Evolutionary conservation across 1,140 invertebrate species (phyloP).

Genomic region (Trichonephila clavata): DNA sequence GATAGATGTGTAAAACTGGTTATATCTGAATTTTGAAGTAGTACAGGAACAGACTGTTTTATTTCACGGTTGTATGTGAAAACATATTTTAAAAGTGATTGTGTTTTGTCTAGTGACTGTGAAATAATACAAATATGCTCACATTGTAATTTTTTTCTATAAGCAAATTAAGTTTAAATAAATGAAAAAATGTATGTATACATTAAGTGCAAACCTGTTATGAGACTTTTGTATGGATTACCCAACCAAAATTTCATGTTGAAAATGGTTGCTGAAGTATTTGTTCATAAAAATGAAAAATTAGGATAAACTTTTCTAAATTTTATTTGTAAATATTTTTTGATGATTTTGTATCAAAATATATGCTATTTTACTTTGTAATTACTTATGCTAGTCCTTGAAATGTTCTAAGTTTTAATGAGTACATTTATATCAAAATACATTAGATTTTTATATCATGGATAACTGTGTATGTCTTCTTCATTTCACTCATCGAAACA

Average conservation of each 20-base stretch:
- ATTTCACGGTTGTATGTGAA: constrained; percentile 46
- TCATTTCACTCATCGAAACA: background rate
- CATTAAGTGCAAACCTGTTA: constrained; percentile 16
- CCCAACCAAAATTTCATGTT: constrained; percentile 5
- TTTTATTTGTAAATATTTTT: constrained; percentile 71
- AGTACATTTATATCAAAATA: constrained; percentile 71
- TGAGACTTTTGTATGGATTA: constrained; percentile 27
- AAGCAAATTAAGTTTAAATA: background rate
- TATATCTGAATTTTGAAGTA: constrained; percentile 36
- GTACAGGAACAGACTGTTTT: background rate
- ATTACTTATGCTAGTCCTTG: constrained; percentile 54
- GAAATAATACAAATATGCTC: constrained; percentile 14
- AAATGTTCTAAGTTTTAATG: constrained; percentile 68
- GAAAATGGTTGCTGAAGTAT: constrained; percentile 4
- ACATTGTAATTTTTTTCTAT: background rate
- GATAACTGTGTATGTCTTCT: background rate
- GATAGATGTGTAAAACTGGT: background rate
- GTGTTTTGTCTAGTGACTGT: background rate
- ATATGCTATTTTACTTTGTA: constrained; percentile 60
- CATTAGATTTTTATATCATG: constrained; percentile 64
- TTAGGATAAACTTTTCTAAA: constrained; percentile 49
- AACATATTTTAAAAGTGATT: background rate
- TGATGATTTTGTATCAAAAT: constrained; percentile 59
- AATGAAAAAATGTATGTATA: constrained; percentile 6
- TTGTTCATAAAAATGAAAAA: constrained; percentile 35